A percentile compares a stretch with the other conserved stretches of the same genome.
Conservation (phyloP, 1,140 invertebrate genomes). For the Bilobella aurantiaca region DNA sequence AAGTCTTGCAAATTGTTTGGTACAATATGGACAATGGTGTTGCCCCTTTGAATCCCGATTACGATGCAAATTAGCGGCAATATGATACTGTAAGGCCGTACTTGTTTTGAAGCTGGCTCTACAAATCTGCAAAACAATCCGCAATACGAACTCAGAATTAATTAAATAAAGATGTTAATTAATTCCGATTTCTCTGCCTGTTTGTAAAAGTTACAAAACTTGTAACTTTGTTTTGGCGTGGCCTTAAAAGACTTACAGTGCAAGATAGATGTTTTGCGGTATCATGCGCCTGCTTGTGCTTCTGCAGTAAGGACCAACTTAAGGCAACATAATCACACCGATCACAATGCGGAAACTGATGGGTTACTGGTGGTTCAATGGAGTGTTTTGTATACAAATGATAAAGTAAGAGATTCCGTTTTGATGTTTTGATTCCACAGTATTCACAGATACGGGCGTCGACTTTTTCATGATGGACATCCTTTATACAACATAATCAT, state of each 20-base stretch:
- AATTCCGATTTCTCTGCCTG: too few species aligned
- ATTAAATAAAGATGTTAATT: too few species aligned
- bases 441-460: constrained; percentile 69
- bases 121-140: constrained; percentile 45
- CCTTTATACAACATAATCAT: constrained; percentile 41
- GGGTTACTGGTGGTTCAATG: constrained; percentile 54
- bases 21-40: constrained; percentile 53
- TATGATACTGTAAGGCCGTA: constrained; percentile 44
- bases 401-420: constrained; percentile 63
- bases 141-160: too few species aligned
- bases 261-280: constrained; percentile 37
- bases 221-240: background rate
- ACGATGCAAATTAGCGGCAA: constrained; percentile 35
- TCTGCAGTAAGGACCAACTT: constrained; percentile 52
- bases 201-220: too few species aligned
- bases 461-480: constrained; percentile 67
- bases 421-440: constrained; percentile 64
- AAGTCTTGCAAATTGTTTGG: constrained; percentile 49
- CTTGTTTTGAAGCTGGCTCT: constrained; percentile 44
- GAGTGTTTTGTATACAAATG: constrained; percentile 71
- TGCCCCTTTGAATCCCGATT: constrained; percentile 31
- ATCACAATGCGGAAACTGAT: constrained; percentile 63
- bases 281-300: constrained; percentile 44
- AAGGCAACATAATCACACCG: constrained; percentile 62
- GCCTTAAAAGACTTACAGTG: background rate